Evolutionary conservation across 2,113 vertebrate genomes (phyloP).

Genomic region (Malurus melanocephalus): DNA sequence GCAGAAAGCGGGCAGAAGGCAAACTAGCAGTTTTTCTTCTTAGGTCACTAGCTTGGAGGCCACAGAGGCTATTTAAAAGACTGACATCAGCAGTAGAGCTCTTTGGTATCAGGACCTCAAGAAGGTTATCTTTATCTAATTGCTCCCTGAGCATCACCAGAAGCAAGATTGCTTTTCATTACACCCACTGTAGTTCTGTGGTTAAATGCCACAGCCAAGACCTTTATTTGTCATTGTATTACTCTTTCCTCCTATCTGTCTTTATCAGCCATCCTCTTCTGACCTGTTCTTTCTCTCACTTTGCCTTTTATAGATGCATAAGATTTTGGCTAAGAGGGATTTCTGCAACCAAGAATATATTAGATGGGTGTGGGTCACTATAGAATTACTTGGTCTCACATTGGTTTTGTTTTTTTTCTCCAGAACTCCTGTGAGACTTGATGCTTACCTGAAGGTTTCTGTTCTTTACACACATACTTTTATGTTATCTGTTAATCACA

Average conservation of each 20-base stretch:
- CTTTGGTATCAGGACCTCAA: neutral
- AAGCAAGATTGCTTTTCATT: neutral
- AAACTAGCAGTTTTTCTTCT: neutral
- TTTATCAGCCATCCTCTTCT: neutral
- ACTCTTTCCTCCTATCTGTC: neutral
- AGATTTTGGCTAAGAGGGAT: neutral
- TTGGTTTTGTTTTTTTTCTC: neutral
- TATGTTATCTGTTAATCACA: neutral
- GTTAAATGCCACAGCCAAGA: neutral
- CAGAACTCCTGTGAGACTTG: neutral
- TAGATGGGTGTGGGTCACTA: neutral
- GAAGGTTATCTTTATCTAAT: slow-evolving; percentile 10
- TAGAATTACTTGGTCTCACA: neutral
- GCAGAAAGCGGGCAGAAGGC: neutral
- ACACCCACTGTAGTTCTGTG: neutral
- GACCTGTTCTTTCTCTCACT: neutral
- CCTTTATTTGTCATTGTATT: slow-evolving; percentile 3
- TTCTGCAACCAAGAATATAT: neutral
- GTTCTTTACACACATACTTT: neutral
- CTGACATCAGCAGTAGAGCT: neutral
- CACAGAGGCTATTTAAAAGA: neutral
- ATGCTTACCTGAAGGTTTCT: neutral
- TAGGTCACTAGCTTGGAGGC: neutral
- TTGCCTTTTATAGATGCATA: neutral
- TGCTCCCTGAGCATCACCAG: slow-evolving; percentile 22